Base-by-base conservation (phyloP, 2,888 invertebrate species). In the Cenopis cana region DNA sequence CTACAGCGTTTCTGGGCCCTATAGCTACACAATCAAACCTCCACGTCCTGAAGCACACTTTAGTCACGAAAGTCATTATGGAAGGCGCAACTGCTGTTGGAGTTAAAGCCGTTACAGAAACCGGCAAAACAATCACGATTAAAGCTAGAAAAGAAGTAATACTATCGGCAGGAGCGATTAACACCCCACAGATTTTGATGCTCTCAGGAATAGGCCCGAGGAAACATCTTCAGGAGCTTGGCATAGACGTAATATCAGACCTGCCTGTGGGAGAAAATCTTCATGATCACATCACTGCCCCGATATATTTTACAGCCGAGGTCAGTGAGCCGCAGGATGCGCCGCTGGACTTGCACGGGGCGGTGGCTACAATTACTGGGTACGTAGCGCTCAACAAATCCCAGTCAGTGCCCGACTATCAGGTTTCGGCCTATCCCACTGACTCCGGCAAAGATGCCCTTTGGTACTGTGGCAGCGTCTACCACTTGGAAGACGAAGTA, bases 121-220 rank as follows among this genome's bases (percentile, higher is more conserved):
- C 29, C 2, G 50, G 55, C 18, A 65, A 68, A 55, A 33, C 5
- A 17, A 41, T 64, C 18, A 65, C 38, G 11, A 50, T 73, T 9
- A 62, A 61, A 36, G 67, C 71, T 8, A 38, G 29, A 8, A 65
- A 59, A 50, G 73, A 73, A 65, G 46, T 73, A 0, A 68, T 72
- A 49, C 17, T 73, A 14, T 73, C 73, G 12, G 73, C 73, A 0
- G 73, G 73, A 33, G 56, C 71, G 2, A 71, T 73, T 10, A 72
- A 73, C 41, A 57, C 64, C 20, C 71, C 73, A 17, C 71, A 73
- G n/a, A 64, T 73, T 10, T 33, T 73, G 24, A 73, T 73, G 73
- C 65, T 73, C 0, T 73, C 73, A 8, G 73, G 73, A 17, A 65
- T 73, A 17, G 73, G 73, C 11, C 73, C 73, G 17, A 56, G 14